Percentiles rank a stretch among this genome's conserved stretches.
Evolutionary conservation across 2,797 vertebrate species (phyloP).

Genomic region (Rhabdomys pumilio): DNA sequence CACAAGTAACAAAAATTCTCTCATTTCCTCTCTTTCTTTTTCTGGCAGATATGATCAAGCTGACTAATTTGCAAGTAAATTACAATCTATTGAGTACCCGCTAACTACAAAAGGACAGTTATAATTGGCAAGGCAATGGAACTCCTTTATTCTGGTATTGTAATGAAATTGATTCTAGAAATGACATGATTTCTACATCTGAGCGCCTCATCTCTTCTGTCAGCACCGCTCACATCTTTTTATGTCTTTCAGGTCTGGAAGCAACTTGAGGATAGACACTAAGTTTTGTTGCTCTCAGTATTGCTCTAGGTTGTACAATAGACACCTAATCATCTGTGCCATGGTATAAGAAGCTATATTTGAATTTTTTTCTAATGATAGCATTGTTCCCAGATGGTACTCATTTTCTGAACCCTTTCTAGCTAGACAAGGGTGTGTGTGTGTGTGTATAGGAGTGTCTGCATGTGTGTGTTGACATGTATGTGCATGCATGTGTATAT

Average conservation of each 20-base stretch:
- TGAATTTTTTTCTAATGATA: neutral
- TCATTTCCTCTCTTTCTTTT: constrained; percentile 55
- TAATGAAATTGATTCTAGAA: constrained; percentile 66
- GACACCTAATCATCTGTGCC: neutral
- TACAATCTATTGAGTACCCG: constrained; percentile 40
- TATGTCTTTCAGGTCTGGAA: constrained; percentile 53
- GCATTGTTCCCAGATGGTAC: neutral
- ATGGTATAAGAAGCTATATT: neutral
- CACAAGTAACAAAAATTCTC: constrained; percentile 40
- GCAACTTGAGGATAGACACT: neutral
- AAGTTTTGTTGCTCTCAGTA: neutral
- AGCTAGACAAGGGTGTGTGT: neutral
- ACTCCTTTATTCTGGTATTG: constrained; percentile 47
- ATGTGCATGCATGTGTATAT: rapidly evolving
- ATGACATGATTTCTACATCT: constrained; percentile 62
- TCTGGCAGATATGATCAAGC: constrained; percentile 54
- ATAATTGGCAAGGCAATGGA: constrained; percentile 42
- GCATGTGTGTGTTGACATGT: neutral
- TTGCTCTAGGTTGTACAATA: neutral
- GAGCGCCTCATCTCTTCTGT: constrained; percentile 9
- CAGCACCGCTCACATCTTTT: neutral
- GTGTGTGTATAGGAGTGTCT: neutral
- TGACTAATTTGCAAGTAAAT: constrained; percentile 76
- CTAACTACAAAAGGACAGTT: constrained; percentile 58
- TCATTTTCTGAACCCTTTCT: neutral